Percentiles rank a stretch among this genome's conserved stretches.
phyloP scores from a whole-genome alignment of 2,888 invertebrate genomes.

The Tachina grossa region DNA sequence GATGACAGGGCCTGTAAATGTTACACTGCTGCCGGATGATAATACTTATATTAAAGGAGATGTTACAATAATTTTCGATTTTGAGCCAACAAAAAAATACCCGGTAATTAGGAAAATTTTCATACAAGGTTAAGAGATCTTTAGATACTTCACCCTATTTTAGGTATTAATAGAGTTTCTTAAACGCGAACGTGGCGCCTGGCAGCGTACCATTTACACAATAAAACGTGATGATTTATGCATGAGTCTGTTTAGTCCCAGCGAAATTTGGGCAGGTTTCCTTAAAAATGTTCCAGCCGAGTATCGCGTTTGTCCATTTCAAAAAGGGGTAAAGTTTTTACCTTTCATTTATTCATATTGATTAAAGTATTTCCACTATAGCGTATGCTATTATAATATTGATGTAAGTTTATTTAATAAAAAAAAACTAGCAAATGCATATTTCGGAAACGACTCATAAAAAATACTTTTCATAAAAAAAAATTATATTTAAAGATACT shows the following conservation, averaged over 20 bases:
- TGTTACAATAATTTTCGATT: not conserved
- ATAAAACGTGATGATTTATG: slow-evolving; percentile 16
- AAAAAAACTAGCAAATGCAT: too few species aligned
- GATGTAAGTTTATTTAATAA: too few species aligned
- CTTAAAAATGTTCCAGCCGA: not conserved
- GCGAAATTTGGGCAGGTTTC: not conserved
- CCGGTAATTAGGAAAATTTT: not conserved
- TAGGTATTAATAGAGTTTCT: not conserved
- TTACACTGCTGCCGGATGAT: slow-evolving; percentile 10
- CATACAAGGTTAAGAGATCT: too few species aligned
- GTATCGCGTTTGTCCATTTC: slow-evolving; percentile 7
- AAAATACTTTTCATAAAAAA: too few species aligned
- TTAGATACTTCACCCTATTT: too few species aligned
- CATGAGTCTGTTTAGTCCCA: not conserved
- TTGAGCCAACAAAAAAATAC: slow-evolving; percentile 4
- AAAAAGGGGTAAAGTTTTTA: not conserved
- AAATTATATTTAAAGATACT: too few species aligned
- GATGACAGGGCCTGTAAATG: not conserved
- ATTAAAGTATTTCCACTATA: not conserved
- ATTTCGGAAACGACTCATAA: too few species aligned
- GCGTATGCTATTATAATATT: too few species aligned
- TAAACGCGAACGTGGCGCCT: slow-evolving; percentile 17
- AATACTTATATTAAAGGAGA: not conserved
- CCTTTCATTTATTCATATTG: not conserved
- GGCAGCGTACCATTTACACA: slow-evolving; percentile 20